A percentile compares a stretch with the other conserved stretches of the same genome.
phyloP scores from a whole-genome alignment of 2,113 vertebrate species.

The Albula glossodonta region DNA sequence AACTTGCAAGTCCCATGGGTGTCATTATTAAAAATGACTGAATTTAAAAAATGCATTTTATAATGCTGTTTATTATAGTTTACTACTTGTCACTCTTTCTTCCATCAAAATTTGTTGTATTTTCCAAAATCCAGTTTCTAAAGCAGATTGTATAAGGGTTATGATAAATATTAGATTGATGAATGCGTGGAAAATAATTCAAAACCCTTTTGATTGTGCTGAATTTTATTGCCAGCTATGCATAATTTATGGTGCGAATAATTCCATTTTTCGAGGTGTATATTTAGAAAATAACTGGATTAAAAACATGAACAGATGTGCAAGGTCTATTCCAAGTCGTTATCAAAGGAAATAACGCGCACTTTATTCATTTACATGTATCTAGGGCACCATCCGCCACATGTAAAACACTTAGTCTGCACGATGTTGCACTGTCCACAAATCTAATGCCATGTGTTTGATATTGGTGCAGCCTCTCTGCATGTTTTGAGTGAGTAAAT shows the following conservation, averaged over 20 bases:
- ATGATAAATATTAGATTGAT: neutral
- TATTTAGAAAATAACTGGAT: constrained; percentile 63
- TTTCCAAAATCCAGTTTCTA: neutral
- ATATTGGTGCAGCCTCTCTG: neutral
- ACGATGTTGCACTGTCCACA: neutral
- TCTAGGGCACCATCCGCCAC: constrained; percentile 58
- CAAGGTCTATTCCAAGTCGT: constrained; percentile 59
- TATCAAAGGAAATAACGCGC: constrained; percentile 59
- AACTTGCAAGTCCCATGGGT: neutral
- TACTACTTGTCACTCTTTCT: neutral
- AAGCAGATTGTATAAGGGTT: neutral
- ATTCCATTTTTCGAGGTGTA: constrained; percentile 34
- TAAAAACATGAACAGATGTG: constrained; percentile 65
- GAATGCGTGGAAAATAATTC: neutral
- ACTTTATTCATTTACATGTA: constrained; percentile 64
- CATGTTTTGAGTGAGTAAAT: neutral
- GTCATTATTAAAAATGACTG: neutral
- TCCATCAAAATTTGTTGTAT: neutral
- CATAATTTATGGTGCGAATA: constrained; percentile 50
- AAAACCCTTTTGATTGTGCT: constrained; percentile 47
- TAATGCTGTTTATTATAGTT: neutral
- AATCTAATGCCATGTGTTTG: constrained; percentile 3
- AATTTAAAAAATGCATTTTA: neutral
- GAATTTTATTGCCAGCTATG: constrained; percentile 44
- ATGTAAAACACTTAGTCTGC: constrained; percentile 30